Base-by-base conservation (phyloP, 2,888 invertebrate species). In the Nemapogon koenigi region DNA sequence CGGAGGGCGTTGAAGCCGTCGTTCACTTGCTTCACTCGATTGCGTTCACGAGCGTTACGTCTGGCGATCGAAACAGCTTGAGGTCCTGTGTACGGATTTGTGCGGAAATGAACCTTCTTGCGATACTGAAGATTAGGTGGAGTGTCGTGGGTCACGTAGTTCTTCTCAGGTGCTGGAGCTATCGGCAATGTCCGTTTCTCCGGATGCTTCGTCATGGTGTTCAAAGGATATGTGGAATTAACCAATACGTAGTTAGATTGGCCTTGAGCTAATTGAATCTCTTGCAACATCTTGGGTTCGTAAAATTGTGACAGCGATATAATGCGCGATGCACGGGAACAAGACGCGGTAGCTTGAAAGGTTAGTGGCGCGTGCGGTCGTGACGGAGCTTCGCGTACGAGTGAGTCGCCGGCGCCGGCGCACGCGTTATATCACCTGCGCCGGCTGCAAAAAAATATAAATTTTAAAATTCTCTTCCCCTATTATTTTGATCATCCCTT, bases 21-120 rank as follows among this genome's bases (percentile, higher is more conserved):
- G 75, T 94, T 94, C 58, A 94, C 94, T 83, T 95, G 94, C 66
- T 94, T 94, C 43, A 96, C 96, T 47, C 97, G 87, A 63, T 97
- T 97, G 46, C 97, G 82, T 72, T 97, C 97, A 10, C 97, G 83
- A 14, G 96, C 97, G 71, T 97, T 97, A 49, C 97, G 83, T 39
- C 95, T 80, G 0, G 92, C 93, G 28, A 95, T 94, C 2, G 94
- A 91, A 4, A 88, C 91, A 43, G 90, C 87, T 55, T 90, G 92
- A 48, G 89, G 86, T 48, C 84, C 84, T 0, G 85, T 76, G 51
- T 76, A 76, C 17, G 76, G 75, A 39, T 84, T 81, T 2, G 84
- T 84, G 47, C 81, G 82, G 53, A 87, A 87, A 59, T 88, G 89
- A 53, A 89, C 87, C 66, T 89, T 88, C 51, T 89, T 82, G 53